Evolutionary conservation across 2,888 invertebrate genomes (phyloP), one percentile per base, ranked within the genome.

Genomic region (Gnatocerus cornutus): DNA sequence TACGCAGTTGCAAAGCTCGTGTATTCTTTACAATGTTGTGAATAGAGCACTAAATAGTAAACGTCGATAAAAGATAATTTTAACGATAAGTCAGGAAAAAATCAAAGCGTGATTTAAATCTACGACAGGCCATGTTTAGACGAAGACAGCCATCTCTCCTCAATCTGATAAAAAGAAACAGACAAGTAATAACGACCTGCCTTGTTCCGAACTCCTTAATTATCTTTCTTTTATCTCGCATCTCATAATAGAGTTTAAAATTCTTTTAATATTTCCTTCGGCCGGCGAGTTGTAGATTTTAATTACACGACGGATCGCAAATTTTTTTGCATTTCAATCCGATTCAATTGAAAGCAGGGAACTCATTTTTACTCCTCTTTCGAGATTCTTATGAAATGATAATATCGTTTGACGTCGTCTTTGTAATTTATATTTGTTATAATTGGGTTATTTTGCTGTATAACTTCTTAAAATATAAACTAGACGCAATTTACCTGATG

Each of bases 181-280:
- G 71, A 73, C 71, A 74, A 69, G 74, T 71, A 76, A 74, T 78
- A 78, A 78, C 71, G 78, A 77, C 76, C 76, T 74, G 76, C 74
- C 77, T 75, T 72, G 75, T 76, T 76, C 75, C 50, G 69, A 73
- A 71, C 76, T 77, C 76, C 76, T 77, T 77, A 78, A 78, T 78
- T 78, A 78, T 77, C 77, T 77, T 75, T 75, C 78, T 74, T 76
- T 78, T 77, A 78, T 78, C 77, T 76, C 69, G 58, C 73, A 76
- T 76, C 74, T 69, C 69, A 76, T 77, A 77, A 76, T 76, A 76
- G 76, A 75, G 71, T 76, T 77, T 74, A 74, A 74, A 74, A 56
- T 64, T 55, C 53, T 64, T 64, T 64, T 64, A 64, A 64, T 64
- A 64, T 64, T 52, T 41, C 52, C 48, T 39, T 39, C 21, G 37